Percentiles rank a stretch among this genome's conserved stretches.
These are phyloP conservation scores for Pseudochirops cupreus DNA, from an alignment of 2,797 vertebrate genomes.

Conservation along the genomic window DNA sequence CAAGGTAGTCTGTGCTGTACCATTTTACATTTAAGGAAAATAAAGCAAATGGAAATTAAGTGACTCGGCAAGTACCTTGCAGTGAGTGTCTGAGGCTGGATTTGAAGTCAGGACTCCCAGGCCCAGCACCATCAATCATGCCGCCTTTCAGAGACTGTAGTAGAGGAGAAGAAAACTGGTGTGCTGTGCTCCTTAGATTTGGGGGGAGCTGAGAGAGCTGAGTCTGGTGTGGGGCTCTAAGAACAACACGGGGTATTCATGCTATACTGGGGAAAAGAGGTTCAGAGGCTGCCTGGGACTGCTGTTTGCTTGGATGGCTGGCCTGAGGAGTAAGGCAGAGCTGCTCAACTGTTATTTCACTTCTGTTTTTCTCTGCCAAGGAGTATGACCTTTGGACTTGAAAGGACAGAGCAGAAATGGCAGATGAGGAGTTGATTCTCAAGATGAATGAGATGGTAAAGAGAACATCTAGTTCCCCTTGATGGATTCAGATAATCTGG, in stretches of 20 bases:
- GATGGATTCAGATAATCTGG: background rate
- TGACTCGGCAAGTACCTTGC: background rate
- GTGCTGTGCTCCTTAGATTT: background rate
- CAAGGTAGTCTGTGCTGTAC: background rate
- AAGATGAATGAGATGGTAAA: background rate
- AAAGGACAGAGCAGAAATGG: background rate
- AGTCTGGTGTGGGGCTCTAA: too few species aligned
- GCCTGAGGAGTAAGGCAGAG: background rate
- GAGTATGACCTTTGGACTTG: background rate
- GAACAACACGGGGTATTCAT: background rate
- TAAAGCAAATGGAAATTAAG: background rate
- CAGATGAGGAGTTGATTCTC: background rate
- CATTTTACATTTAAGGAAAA: background rate
- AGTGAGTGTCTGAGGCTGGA: background rate
- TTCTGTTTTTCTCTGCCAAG: background rate
- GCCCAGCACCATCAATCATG: background rate
- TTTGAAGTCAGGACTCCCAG: background rate
- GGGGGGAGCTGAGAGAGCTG: too few species aligned
- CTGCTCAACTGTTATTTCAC: background rate
- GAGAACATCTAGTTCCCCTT: background rate
- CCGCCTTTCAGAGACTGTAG: background rate
- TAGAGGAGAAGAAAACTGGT: background rate
- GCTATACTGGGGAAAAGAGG: background rate
- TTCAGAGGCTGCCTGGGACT: background rate
- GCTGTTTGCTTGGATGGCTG: background rate